Evolutionary conservation across 2,888 invertebrate genomes (phyloP), one percentile per base, ranked within the genome.

Genomic region (Ditula angustiorana): DNA sequence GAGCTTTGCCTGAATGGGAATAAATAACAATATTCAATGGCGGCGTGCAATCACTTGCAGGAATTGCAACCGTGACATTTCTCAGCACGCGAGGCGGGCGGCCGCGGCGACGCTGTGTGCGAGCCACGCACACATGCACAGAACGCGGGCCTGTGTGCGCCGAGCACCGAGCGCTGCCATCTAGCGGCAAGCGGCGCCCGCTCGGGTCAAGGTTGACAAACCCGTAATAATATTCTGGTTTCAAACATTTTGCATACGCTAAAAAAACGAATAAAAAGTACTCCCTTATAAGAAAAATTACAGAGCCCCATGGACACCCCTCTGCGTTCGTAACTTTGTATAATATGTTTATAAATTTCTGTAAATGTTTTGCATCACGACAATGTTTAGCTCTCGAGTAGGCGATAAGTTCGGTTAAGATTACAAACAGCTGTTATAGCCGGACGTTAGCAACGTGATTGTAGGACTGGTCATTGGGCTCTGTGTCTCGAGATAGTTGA

Each of bases 191-290:
- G 83, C 63, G 74, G 88, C 76, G 52, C 64, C 69, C 69, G 70
- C 69, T 69, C 76, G 72, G 87, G 86, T 88, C 89, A 91, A 92
- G 90, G 90, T 89, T 89, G 87, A 87, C 82, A 89, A 90, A 90
- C 88, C 81, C 84, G 79, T 87, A 79, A 81, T 81, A 86, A 82
- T 85, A 35, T 53, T 35, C 35, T 53, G 13, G 35, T 33, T 35
- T 23, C n/a, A 47, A 24, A 11, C 28, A 30, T 37, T 47, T 37
- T 59, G 24, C 59, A 8, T 16, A n/a, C 23, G 13, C 35, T 13
- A 35, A 10, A 33, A 10, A 37, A 26, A 62, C 49, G 5, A 35
- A n/a, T 16, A 47, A 41, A 13, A 59, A 47, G 16, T 28, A 62
- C 35, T 19, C 21, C 30, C 72, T 72, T 71, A 71, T 65, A 16